Evolutionary conservation across 2,888 invertebrate species (phyloP).

Genomic region (Opisthograptis luteolata): DNA sequence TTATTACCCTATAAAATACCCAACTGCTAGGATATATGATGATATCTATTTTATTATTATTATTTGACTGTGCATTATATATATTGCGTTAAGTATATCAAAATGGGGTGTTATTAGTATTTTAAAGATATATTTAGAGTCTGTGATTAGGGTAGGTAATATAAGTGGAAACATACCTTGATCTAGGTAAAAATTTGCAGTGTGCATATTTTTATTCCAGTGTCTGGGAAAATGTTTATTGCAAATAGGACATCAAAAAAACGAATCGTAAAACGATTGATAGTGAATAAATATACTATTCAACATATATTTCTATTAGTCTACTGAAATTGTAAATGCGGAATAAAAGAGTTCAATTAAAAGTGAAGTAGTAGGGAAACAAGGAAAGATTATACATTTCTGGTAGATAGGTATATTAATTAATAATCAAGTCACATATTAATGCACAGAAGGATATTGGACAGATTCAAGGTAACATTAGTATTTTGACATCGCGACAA

Average conservation of each 20-base stretch:
- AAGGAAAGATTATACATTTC: neutral
- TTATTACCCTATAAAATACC: slow-evolving; percentile 49
- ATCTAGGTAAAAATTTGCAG: neutral
- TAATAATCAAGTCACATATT: neutral
- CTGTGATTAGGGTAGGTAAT: neutral
- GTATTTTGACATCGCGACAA: slow-evolving; percentile 10
- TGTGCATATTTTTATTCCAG: neutral
- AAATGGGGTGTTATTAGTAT: neutral
- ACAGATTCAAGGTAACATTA: slow-evolving; percentile 7
- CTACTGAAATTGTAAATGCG: neutral
- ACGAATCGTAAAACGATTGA: neutral
- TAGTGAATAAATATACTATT: neutral
- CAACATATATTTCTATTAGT: neutral
- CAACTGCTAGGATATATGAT: slow-evolving; percentile 23
- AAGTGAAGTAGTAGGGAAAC: slow-evolving; percentile 3
- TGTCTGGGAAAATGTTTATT: neutral
- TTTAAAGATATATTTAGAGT: neutral
- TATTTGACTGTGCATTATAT: slow-evolving; percentile 20
- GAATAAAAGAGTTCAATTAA: neutral
- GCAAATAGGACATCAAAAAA: neutral
- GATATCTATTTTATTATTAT: slow-evolving; percentile 14
- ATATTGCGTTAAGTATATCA: slow-evolving; percentile 1
- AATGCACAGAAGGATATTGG: slow-evolving; percentile 4
- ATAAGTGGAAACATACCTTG: neutral
- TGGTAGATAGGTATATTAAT: neutral